These are phyloP conservation scores for Muscidifurax raptorellus DNA, from an alignment of 1,140 invertebrate genomes.

Conservation along the genomic window DNA sequence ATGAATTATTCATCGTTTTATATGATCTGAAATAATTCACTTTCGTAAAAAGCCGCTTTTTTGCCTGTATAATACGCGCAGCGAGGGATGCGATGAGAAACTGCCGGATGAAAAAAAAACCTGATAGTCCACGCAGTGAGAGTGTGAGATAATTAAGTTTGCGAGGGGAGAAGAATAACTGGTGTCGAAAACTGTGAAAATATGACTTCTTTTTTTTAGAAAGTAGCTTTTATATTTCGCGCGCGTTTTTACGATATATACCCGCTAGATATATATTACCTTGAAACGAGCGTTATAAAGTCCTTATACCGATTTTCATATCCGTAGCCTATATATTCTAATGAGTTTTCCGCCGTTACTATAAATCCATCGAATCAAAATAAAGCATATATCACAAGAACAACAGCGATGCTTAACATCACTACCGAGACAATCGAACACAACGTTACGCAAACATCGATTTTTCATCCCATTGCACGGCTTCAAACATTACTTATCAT, in stretches of 20 bases:
- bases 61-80: too few relatives aligned
- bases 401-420: too few relatives aligned
- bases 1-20: constrained; percentile 24
- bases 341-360: too few relatives aligned
- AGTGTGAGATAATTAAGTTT: neutral
- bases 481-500: too few relatives aligned
- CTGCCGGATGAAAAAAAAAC: neutral
- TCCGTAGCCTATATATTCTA: neutral
- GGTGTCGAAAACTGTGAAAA: neutral
- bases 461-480: too few relatives aligned
- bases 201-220: neutral
- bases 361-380: too few relatives aligned
- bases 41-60: neutral
- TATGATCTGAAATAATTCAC: neutral
- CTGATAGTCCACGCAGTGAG: neutral
- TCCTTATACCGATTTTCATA: neutral
- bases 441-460: too few relatives aligned
- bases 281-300: neutral
- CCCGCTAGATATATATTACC: neutral
- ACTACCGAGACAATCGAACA: too few relatives aligned
- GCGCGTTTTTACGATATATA: neutral
- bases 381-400: too few relatives aligned
- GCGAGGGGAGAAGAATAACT: neutral
- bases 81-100: too few relatives aligned
- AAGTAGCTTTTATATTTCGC: neutral